phyloP scores from a whole-genome alignment of 2,888 invertebrate species.

The Hyposoter dolosus region DNA sequence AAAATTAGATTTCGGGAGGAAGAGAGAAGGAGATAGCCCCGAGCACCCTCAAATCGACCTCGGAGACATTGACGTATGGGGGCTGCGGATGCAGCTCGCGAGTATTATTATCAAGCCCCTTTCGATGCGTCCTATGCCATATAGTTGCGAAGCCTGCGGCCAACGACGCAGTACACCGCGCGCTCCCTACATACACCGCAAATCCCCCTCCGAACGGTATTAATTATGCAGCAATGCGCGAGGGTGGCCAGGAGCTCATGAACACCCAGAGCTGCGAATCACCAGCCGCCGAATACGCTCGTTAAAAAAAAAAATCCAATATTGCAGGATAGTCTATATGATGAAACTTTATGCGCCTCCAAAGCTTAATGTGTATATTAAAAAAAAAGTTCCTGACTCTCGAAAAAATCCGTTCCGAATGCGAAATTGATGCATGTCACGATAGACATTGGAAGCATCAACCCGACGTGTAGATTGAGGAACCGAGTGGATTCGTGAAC shows the following conservation, averaged over 20 bases:
- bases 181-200: slow-evolving; percentile 35
- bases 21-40: slow-evolving; percentile 3
- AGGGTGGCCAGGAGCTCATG: slow-evolving; percentile 66
- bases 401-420: neutral
- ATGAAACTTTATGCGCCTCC: neutral
- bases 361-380: neutral
- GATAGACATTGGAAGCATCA: slow-evolving; percentile 41
- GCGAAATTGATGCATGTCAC: neutral
- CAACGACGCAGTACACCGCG: slow-evolving; percentile 50
- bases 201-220: slow-evolving; percentile 63
- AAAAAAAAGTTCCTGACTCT: neutral
- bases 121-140: slow-evolving; percentile 52
- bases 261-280: slow-evolving; percentile 67
- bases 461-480: slow-evolving; percentile 69
- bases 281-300: slow-evolving; percentile 49
- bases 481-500: slow-evolving; percentile 24
- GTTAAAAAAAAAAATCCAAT: slow-evolving; percentile 2
- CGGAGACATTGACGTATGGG: slow-evolving; percentile 70
- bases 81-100: slow-evolving; percentile 65
- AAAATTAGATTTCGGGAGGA: slow-evolving; percentile 30
- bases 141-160: slow-evolving; percentile 51
- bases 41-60: slow-evolving; percentile 59
- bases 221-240: slow-evolving; percentile 77
- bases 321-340: slow-evolving; percentile 16
- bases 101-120: slow-evolving; percentile 58